Base-by-base conservation (phyloP, 2,888 invertebrate species). In the Campoplex capitator region DNA sequence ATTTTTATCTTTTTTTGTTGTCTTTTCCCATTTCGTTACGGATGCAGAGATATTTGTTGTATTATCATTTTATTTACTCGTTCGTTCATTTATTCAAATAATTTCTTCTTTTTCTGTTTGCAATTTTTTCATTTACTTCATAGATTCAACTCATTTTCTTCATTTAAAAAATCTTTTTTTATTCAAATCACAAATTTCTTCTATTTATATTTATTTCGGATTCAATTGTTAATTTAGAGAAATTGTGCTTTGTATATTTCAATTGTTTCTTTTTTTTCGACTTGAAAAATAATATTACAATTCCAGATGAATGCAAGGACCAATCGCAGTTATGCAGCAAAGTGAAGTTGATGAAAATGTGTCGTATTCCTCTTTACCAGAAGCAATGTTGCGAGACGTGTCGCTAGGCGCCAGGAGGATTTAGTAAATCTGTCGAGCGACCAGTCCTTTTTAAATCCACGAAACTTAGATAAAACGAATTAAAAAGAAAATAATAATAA, bases 331-430 rank as follows among this genome's bases (percentile, higher is more conserved):
- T 97, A 94, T 99, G 98, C 95, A 97, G 97, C 91, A 98, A 98
- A 93, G 98, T 98, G 35, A 97, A 97, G 90, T 96, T 97, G 79
- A 97, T 98, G 97, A 98, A 98, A 92, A 96, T 98, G 96, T 99
- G 99, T 95, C 97, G 97, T 78, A 96, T 98, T 90, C 96, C 97
- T 91, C 96, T 97, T 62, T 98, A 98, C 95, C 97, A 97, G 93
- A 96, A 97, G 92, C 98, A 97, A 93, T 99, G 99, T 95, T 99
- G 98, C 95, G 96, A 97, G 91, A 97, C 98, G 80, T 98, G 98
- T 95, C 94, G 92, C 86, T 92, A 91, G 84, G 65, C 73, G 32
- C 85, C 87, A 84, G 77, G 32, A 62, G 77, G 35, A 62, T 62
- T 80, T 38, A 51, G n/a, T 58, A 42, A 71, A 76, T 83, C 75